These are phyloP conservation scores for Heliothis subflexa DNA, from an alignment of 1,140 invertebrate genomes.

Conservation along the genomic window DNA sequence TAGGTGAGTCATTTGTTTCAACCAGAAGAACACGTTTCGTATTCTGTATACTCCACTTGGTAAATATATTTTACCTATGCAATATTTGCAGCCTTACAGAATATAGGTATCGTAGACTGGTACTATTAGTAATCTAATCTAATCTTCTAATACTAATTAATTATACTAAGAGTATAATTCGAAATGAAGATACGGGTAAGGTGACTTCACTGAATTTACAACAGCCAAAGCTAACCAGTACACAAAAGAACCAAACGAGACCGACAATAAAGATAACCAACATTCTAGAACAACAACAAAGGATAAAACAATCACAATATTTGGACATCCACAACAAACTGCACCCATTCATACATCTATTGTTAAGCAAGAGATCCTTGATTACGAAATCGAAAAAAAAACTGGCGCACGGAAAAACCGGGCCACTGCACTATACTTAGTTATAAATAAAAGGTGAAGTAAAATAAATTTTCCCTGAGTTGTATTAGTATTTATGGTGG, in stretches of 20 bases:
- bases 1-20: slow-evolving; percentile 23
- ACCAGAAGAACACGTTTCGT: slow-evolving; percentile 23
- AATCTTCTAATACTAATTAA: no score
- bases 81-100: not conserved
- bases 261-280: not conserved
- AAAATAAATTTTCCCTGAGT: slow-evolving; percentile 81
- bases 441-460: slow-evolving; percentile 81
- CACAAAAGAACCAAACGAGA: slow-evolving; percentile 1
- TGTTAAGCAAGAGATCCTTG: slow-evolving; percentile 42
- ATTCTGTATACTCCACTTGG: not conserved
- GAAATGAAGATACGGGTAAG: no score
- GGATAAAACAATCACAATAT: slow-evolving; percentile 31
- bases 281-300: slow-evolving; percentile 25
- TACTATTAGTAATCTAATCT: no score
- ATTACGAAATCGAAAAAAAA: slow-evolving; percentile 53
- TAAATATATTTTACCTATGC: not conserved
- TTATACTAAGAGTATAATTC: no score
- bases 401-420: slow-evolving; percentile 71
- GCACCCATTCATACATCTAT: slow-evolving; percentile 21
- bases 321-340: slow-evolving; percentile 18
- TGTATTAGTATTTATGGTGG: slow-evolving; percentile 82
- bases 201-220: no score
- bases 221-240: not conserved
- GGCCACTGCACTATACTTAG: slow-evolving; percentile 63
- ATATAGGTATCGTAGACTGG: no score